Evolutionary conservation across 2,888 invertebrate genomes (phyloP).

Genomic region (Amblyjoppa fuscipennis): DNA sequence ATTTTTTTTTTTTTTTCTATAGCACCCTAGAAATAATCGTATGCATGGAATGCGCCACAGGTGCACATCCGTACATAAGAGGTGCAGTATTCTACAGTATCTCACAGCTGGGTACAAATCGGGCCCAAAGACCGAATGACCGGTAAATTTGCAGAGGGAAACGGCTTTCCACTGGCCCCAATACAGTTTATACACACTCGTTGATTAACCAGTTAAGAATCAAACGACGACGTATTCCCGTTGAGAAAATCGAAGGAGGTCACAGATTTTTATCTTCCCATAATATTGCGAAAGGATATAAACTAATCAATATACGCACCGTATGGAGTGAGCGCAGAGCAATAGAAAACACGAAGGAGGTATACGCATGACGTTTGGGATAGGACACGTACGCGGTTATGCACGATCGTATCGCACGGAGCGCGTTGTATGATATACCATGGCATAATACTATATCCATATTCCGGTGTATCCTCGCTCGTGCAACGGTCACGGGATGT

Average conservation of each 20-base stretch:
- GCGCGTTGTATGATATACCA: slow-evolving; percentile 31
- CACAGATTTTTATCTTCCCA: background rate
- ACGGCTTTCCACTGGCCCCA: background rate
- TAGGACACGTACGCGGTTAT: slow-evolving; percentile 32
- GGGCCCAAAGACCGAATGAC: slow-evolving; percentile 27
- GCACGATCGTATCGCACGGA: slow-evolving; percentile 36
- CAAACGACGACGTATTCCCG: background rate
- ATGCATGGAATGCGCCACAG: background rate
- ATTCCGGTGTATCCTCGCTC: slow-evolving; percentile 24
- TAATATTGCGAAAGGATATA: background rate
- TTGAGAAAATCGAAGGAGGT: background rate
- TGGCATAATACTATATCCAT: slow-evolving; percentile 9
- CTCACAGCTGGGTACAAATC: background rate
- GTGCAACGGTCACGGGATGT: slow-evolving; percentile 56
- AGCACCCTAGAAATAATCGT: background rate
- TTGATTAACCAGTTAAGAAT: background rate
- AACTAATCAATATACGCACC: slow-evolving; percentile 23
- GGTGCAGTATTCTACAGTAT: background rate
- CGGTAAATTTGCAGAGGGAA: slow-evolving; percentile 32
- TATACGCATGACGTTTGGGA: slow-evolving; percentile 15
- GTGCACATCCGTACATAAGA: background rate
- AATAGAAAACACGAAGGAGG: slow-evolving; percentile 18
- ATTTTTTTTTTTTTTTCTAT: background rate
- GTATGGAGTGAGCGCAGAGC: background rate
- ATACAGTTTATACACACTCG: background rate